These are phyloP conservation scores for Oscarella lobularis DNA, from an alignment of 37 sponge, comb jelly and placozoan genomes.

Conservation along the genomic window DNA sequence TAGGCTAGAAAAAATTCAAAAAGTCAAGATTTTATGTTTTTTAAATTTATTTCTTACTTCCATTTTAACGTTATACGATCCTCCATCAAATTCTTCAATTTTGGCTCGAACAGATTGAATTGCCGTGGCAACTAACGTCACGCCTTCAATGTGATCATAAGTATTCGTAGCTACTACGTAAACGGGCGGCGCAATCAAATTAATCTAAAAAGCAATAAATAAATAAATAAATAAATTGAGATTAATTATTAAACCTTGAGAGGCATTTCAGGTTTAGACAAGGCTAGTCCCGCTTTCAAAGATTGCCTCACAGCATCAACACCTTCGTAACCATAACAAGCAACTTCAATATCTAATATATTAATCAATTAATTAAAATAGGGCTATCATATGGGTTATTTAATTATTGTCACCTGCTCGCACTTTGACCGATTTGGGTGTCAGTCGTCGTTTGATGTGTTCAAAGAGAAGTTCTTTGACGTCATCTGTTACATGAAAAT, in stretches of 20 bases:
- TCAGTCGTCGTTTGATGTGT: slow-evolving; percentile 79
- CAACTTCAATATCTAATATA: slow-evolving; percentile 71
- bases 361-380: neutral
- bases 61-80: slow-evolving; percentile 50
- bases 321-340: slow-evolving; percentile 94
- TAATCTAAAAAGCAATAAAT: slow-evolving; percentile 51
- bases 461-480: slow-evolving; percentile 53
- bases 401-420: slow-evolving; percentile 85
- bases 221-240: neutral
- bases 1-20: slow-evolving; percentile 37
- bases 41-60: slow-evolving; percentile 38
- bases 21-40: neutral
- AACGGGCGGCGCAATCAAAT: slow-evolving; percentile 94
- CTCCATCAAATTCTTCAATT: slow-evolving; percentile 84
- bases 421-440: slow-evolving; percentile 92
- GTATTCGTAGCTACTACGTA: slow-evolving; percentile 90
- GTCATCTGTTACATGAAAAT: slow-evolving; percentile 18
- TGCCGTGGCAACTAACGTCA: slow-evolving; percentile 64
- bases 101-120: slow-evolving; percentile 70
- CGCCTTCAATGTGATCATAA: slow-evolving; percentile 78
- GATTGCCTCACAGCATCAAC: slow-evolving; percentile 92
- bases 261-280: slow-evolving; percentile 77
- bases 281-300: slow-evolving; percentile 58
- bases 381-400: too few relatives aligned
- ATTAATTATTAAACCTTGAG: slow-evolving; percentile 3